phyloP scores from a whole-genome alignment of 2,113 vertebrate species.

The Siniperca chuatsi region DNA sequence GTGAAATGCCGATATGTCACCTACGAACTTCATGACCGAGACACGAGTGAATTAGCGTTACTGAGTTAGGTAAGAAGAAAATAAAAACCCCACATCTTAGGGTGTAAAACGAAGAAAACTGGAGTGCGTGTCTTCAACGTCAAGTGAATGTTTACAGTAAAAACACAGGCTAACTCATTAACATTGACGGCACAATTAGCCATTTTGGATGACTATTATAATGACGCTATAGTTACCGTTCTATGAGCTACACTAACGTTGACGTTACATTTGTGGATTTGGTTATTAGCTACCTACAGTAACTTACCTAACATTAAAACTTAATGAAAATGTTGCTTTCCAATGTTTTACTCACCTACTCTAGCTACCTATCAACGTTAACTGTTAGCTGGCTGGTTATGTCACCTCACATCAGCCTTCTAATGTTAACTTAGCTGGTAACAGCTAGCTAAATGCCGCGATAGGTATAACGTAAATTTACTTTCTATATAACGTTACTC shows the following conservation, averaged over 20 bases:
- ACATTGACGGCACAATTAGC: not conserved
- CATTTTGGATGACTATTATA: slow-evolving; percentile 2
- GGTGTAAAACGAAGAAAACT: not conserved
- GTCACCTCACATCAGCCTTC: slow-evolving; percentile 34
- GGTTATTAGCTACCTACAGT: not conserved
- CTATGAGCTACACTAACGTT: not conserved
- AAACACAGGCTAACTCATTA: slow-evolving; percentile 16
- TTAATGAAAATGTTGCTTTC: not conserved
- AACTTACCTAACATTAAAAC: not conserved
- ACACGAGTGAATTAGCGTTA: not conserved
- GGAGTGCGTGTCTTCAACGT: not conserved
- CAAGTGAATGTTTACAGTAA: not conserved
- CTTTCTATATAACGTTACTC: not conserved
- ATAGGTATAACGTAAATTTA: not conserved
- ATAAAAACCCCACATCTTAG: not conserved
- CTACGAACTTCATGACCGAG: not conserved
- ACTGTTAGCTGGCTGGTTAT: slow-evolving; percentile 36
- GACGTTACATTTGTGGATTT: too few relatives aligned
- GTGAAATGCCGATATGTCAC: not conserved
- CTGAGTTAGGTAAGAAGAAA: not conserved
- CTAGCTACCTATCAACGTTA: not conserved
- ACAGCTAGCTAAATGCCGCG: slow-evolving; percentile 24
- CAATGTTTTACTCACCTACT: not conserved
- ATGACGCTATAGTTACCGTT: slow-evolving; percentile 2
- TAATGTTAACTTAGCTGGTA: slow-evolving; percentile 32